A percentile compares a stretch with the other conserved stretches of the same genome.
phyloP scores from a whole-genome alignment of 2,888 invertebrate species.

The Hypomecis punctinalis region DNA sequence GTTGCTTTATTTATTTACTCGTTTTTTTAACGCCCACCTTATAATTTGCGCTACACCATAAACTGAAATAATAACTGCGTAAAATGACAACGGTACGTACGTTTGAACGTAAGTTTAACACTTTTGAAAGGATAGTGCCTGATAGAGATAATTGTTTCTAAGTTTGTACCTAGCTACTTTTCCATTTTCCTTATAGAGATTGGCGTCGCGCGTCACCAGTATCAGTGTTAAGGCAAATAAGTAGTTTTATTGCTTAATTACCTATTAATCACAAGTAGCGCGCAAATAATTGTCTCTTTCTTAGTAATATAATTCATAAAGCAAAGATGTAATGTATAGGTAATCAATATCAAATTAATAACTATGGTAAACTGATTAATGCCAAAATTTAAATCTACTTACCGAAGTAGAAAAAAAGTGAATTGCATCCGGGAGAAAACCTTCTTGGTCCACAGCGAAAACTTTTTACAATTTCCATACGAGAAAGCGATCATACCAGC shows the following conservation, averaged over 20 bases:
- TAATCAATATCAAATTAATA: background rate
- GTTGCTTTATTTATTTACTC: slow-evolving; percentile 42
- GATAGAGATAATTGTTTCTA: too few species aligned
- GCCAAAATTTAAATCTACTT: background rate
- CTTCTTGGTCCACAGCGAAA: background rate
- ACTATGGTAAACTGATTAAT: too few species aligned
- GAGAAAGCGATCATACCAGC: slow-evolving; percentile 48
- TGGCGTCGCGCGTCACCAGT: too few species aligned
- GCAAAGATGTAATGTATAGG: background rate
- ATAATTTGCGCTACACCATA: slow-evolving; percentile 24
- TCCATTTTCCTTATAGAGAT: too few species aligned
- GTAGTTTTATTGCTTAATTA: too few species aligned
- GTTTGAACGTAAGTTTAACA: background rate
- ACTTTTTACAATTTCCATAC: slow-evolving; percentile 35
- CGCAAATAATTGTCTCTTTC: too few species aligned
- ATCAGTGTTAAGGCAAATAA: too few species aligned
- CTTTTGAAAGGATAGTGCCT: background rate
- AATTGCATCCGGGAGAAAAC: background rate
- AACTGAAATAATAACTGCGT: background rate
- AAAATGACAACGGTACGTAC: background rate
- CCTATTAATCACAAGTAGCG: too few species aligned
- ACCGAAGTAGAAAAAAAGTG: background rate
- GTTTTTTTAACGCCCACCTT: slow-evolving; percentile 33
- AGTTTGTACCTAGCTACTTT: too few species aligned
- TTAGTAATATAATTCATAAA: too few species aligned